Evolutionary conservation across 1,140 invertebrate species (phyloP).

Genomic region (Megalopta genalis): DNA sequence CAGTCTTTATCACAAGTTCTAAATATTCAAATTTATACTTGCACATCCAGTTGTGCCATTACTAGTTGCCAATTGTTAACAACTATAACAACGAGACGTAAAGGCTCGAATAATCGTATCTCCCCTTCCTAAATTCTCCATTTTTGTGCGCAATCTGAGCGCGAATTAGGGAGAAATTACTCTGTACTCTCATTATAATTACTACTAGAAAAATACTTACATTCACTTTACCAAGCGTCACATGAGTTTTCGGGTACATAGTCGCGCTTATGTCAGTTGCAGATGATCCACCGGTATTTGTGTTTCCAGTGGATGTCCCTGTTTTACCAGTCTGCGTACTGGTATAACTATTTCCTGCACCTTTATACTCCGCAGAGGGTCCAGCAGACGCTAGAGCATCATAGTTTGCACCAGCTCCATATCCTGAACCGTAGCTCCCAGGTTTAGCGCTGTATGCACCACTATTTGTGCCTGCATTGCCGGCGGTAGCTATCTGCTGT

Average conservation of each 20-base stretch:
- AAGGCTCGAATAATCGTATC: no score
- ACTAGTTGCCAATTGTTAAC: no score
- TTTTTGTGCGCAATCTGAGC: no score
- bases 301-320: constrained; percentile 75
- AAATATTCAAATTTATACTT: no score
- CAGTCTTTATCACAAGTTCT: no score
- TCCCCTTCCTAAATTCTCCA: no score
- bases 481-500: constrained; percentile 84
- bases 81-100: no score
- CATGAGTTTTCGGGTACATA: constrained; percentile 88
- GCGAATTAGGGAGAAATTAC: no score
- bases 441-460: constrained; percentile 85
- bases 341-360: constrained; percentile 72
- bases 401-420: constrained; percentile 83
- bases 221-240: constrained; percentile 87
- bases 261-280: constrained; percentile 84
- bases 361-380: constrained; percentile 78
- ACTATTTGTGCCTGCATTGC: constrained; percentile 83
- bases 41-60: no score
- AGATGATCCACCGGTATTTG: constrained; percentile 81
- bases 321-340: constrained; percentile 79
- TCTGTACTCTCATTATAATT: neutral
- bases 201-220: constrained; percentile 76
- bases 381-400: constrained; percentile 82
- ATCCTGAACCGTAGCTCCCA: constrained; percentile 83